These are phyloP conservation scores for Heterodera schachtii DNA, from an alignment of 1,140 invertebrate species.

Conservation along the genomic window DNA sequence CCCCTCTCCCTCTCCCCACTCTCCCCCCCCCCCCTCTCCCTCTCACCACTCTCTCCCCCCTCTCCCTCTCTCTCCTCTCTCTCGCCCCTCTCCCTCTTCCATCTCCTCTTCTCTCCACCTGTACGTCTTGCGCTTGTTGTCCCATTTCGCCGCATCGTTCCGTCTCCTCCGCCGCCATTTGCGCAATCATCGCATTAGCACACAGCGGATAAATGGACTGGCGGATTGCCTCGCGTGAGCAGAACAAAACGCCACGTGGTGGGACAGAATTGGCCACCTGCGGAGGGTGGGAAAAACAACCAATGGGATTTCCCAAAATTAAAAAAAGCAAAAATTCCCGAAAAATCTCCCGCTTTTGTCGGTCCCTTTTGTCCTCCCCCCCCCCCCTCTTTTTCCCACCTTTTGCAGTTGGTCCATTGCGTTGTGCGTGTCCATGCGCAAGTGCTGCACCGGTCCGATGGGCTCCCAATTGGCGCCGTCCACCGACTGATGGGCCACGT, in stretches of 20 bases:
- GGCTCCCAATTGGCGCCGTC: constrained; percentile 12
- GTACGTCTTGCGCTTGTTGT: background rate
- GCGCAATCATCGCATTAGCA: constrained; percentile 7
- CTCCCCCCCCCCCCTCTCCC: background rate
- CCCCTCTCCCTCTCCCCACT: too few species aligned
- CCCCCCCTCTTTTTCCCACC: background rate
- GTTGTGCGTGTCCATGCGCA: constrained; percentile 11
- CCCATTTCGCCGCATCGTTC: background rate
- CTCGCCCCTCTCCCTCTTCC: background rate
- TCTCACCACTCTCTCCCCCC: background rate
- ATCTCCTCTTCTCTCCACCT: background rate
- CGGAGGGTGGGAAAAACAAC: background rate
- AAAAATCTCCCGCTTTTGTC: too few species aligned
- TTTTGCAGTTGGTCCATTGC: constrained; percentile 1
- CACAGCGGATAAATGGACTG: constrained; percentile 26
- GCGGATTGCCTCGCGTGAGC: constrained; percentile 17
- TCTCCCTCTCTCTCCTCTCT: background rate
- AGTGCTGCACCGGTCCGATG: constrained; percentile 16
- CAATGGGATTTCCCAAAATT: too few species aligned
- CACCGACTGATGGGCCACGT: constrained; percentile 20
- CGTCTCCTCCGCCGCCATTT: constrained; percentile 2
- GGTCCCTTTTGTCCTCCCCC: too few species aligned
- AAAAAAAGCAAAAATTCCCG: too few species aligned
- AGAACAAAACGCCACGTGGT: constrained; percentile 6
- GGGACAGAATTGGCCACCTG: constrained; percentile 1